Base-by-base conservation (phyloP, 2,113 vertebrate genomes). In the Climacteris rufus region DNA sequence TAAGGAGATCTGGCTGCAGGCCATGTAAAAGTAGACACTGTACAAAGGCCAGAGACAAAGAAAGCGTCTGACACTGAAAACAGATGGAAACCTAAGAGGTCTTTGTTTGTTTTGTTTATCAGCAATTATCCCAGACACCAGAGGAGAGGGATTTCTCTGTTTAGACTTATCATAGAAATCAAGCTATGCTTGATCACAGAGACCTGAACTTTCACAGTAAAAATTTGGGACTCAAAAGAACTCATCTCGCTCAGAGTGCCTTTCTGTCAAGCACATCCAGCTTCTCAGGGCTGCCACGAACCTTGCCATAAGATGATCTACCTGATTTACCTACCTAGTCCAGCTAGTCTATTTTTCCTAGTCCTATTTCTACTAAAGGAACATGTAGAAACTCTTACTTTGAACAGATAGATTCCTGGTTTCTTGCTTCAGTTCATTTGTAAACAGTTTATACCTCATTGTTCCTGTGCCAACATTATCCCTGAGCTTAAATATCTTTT, bases 61-160 rank as follows among this genome's bases (percentile, higher is more conserved):
- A 88, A 93, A 94, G 35, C 39, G 90, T 80, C 28, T 90, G 79
- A 56, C 59, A 33, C 7, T 66, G 71, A 70, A 94, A 97, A 89
- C n/a, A 45, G 44, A 85, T 31, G 39, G 91, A 93, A 97, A 97
- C 80, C 75, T 80, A 86, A 94, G 84, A 95, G 56, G 56, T 61
- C 81, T 96, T 81, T 92, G 78, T 88, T 94, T 94, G 95, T 45
- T 94, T 85, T 91, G 76, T 96, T 96, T 96, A 95, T 78, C 52
- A 89, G 57, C 89, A 31, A 54, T 56, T 66, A 94, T 64, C 71
- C 79, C 93, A 94, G 90, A 82, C 64, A 95, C 56, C 64, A 37
- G 17, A 72, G 37, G 75, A 71, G 44, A 70, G 56, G 14, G 53
- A 87, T 84, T 92, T 92, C 83, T 63, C 45, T 14, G 5, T 75